Evolutionary conservation across 2,113 vertebrate species (phyloP).

Genomic region (Choloepus hoffmanni): DNA sequence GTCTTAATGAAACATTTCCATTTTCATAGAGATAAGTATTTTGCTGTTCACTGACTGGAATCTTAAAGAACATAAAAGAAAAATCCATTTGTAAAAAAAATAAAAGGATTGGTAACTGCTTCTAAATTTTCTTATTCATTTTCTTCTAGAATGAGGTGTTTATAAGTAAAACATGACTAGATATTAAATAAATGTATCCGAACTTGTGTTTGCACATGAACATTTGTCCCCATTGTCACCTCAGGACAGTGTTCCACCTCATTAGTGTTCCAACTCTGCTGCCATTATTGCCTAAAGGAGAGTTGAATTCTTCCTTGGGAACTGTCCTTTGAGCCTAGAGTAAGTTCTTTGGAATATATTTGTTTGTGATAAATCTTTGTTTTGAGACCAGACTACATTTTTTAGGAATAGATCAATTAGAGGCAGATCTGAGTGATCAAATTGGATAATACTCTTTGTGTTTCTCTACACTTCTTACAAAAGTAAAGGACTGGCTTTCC

Average conservation of each 20-base stretch:
- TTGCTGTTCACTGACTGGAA: not conserved
- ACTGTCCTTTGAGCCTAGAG: not conserved
- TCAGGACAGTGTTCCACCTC: no score
- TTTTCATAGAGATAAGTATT: not conserved
- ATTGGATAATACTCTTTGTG: not conserved
- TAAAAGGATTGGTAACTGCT: not conserved
- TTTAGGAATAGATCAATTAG: constrained; percentile 16
- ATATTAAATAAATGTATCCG: not conserved
- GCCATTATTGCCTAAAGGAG: not conserved
- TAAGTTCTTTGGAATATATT: not conserved
- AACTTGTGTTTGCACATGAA: not conserved
- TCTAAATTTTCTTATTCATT: not conserved
- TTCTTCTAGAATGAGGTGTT: not conserved
- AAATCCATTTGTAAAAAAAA: not conserved
- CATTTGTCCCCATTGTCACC: not conserved
- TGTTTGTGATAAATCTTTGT: constrained; percentile 4
- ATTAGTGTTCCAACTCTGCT: not conserved
- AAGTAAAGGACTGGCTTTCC: not conserved
- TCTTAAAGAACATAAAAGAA: constrained; percentile 15
- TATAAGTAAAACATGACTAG: not conserved
- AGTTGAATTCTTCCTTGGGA: not conserved
- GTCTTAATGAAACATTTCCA: not conserved
- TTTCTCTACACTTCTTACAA: not conserved
- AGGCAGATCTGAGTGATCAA: not conserved
- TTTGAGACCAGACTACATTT: not conserved